Evolutionary conservation across 2,113 vertebrate genomes (phyloP).

Genomic region (Girardinichthys multiradiatus): DNA sequence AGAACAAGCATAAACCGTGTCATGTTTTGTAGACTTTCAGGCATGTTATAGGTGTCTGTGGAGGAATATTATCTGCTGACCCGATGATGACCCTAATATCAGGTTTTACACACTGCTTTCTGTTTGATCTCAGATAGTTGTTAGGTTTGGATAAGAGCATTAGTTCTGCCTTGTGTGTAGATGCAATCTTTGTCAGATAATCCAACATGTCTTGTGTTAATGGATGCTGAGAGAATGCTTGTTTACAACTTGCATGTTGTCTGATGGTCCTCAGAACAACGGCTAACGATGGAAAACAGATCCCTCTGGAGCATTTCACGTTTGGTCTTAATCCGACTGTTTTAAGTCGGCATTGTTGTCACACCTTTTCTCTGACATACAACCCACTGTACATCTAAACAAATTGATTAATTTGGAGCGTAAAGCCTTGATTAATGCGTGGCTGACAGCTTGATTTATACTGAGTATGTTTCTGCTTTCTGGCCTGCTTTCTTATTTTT

Average conservation of each 20-base stretch:
- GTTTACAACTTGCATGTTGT: neutral
- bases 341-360: constrained; percentile 7
- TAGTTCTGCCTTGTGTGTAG: neutral
- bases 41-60: neutral
- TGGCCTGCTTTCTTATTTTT: constrained; percentile 1
- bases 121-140: constrained; percentile 2
- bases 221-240: neutral
- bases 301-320: neutral
- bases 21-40: constrained; percentile 1
- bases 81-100: neutral
- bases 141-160: neutral
- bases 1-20: constrained; percentile 5
- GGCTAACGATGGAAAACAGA: neutral
- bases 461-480: neutral
- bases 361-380: constrained; percentile 12
- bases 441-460: constrained; percentile 13
- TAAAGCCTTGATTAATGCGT: neutral
- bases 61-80: neutral
- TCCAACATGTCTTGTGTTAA: neutral
- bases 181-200: neutral
- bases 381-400: neutral
- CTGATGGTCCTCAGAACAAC: neutral
- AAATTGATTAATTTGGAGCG: constrained; percentile 3
- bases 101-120: neutral
- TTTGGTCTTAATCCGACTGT: neutral